Evolutionary conservation across 2,113 vertebrate genomes (phyloP), one percentile per base, ranked within the genome.

Genomic region (Mesocricetus auratus): DNA sequence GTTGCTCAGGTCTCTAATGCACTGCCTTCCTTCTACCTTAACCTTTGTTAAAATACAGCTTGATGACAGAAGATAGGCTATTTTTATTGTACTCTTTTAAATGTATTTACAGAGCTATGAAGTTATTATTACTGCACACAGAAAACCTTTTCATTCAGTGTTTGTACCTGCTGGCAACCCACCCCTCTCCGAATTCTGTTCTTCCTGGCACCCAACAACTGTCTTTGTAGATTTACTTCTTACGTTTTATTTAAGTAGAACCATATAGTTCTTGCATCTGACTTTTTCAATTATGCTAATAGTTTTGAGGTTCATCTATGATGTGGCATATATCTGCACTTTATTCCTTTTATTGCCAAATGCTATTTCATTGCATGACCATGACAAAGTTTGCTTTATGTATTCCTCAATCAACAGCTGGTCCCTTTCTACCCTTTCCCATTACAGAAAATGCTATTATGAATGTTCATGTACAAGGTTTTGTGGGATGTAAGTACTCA

Each of bases 321-420:
- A 1, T 1, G 0, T 56, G 24, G 22, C 6, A 11, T 10, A 19
- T 24, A 1, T 15, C 64, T 8, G 22, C 5, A 17, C 36, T n/a
- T 79, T 26, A 29, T 56, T 58, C 13, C 29, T 64, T 50, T 24
- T 69, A 42, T 56, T 56, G 26, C 2, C 53, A 71, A 62, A 42
- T 60, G n/a, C 19, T 83, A 62, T 29, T 31, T 47, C 33, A 7
- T 4, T 16, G 33, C 11, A 16, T 5, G 4, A 36, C 5, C 12
- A 29, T 71, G 16, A 29, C 66, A 58, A 7, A 6, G 22, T 58
- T 83, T 58, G 50, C 12, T 68, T 68, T 42, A 13, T 42, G 1
- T 24, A 39, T 45, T 26, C 19, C 53, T 60, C 50, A 4, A 60
- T 26, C 31, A 5, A 3, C 19, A 26, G 36, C 50, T 12, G 82